phyloP scores from a whole-genome alignment of 2,797 vertebrate species.

The Tolypeutes matacus region DNA sequence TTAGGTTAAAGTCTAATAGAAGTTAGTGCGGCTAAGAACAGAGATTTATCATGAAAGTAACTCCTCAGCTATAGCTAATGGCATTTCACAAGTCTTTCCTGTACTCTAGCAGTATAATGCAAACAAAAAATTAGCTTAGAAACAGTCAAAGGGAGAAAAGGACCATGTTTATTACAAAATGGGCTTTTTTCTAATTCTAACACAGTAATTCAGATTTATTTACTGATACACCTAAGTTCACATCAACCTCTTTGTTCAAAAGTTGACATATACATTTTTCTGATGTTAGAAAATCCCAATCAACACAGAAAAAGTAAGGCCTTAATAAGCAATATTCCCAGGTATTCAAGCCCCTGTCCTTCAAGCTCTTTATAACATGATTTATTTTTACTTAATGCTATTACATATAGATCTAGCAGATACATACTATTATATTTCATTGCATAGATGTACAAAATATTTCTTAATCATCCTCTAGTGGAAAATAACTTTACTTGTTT shows the following conservation, averaged over 20 bases:
- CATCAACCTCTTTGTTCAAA: not conserved
- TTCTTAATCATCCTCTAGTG: not conserved
- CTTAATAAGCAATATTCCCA: not conserved
- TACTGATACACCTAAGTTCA: not conserved
- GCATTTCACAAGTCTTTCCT: not conserved
- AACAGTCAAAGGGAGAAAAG: not conserved
- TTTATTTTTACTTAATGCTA: not conserved
- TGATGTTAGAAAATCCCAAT: not conserved
- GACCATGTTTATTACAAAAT: not conserved
- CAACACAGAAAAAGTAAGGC: not conserved
- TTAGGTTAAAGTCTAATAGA: not conserved
- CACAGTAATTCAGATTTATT: not conserved
- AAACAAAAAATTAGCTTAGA: not conserved
- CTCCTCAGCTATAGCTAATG: not conserved
- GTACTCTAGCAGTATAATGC: not conserved
- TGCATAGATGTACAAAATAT: not conserved
- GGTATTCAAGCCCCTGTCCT: fast-evolving
- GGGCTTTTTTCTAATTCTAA: not conserved
- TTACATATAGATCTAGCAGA: not conserved
- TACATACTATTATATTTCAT: not conserved
- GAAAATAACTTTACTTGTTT: not conserved
- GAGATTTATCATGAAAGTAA: not conserved
- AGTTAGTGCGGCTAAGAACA: not conserved
- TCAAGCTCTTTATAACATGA: not conserved
- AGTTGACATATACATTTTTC: not conserved